phyloP scores from a whole-genome alignment of 2,888 invertebrate genomes.

The Parochlus steinenii region DNA sequence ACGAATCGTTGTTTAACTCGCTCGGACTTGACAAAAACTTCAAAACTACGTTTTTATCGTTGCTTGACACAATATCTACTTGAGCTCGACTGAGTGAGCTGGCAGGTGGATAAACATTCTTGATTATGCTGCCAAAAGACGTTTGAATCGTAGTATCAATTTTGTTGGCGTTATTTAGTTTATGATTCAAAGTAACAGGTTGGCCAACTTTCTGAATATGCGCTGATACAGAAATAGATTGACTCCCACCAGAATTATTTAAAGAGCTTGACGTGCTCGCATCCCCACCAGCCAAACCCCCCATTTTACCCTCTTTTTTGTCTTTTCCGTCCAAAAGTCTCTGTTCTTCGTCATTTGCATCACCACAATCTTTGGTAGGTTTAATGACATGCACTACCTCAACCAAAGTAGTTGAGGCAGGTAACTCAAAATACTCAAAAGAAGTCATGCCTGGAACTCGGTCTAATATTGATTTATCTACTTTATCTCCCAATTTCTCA shows the following conservation, averaged over 20 bases:
- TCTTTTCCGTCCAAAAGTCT: neutral
- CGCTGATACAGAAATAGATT: neutral
- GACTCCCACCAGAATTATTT: neutral
- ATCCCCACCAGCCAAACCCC: neutral
- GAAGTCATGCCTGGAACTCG: constrained; percentile 9
- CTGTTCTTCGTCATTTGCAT: constrained; percentile 3
- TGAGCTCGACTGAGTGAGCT: no score
- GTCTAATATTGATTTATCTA: neutral
- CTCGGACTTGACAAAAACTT: no score
- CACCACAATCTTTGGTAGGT: constrained; percentile 2
- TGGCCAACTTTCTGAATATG: constrained; percentile 11
- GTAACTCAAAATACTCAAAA: constrained; percentile 8
- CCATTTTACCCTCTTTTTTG: neutral
- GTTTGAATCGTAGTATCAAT: constrained; percentile 10
- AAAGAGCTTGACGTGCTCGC: neutral
- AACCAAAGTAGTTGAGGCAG: constrained; percentile 1
- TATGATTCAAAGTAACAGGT: no score
- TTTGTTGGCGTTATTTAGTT: no score
- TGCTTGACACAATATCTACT: no score
- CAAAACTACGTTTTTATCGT: no score
- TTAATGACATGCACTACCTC: constrained; percentile 10
- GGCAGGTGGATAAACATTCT: constrained; percentile 11
- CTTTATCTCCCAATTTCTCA: neutral
- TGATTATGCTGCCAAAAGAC: constrained; percentile 9
- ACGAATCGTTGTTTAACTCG: no score